Conservation (phyloP, 2,113 vertebrate genomes). For the Sciurus niger region DNA sequence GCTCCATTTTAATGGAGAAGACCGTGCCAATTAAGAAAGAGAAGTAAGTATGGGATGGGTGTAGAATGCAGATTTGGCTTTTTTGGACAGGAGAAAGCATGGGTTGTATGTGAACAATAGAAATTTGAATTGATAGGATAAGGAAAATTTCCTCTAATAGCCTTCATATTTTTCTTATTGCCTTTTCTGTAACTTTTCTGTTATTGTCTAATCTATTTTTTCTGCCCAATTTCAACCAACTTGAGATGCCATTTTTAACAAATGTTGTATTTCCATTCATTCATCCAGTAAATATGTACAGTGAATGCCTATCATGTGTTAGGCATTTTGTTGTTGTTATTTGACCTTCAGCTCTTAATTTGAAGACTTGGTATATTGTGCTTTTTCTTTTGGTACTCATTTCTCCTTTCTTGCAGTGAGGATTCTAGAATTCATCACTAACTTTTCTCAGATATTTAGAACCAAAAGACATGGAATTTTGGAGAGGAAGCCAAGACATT, state of each 20-base stretch:
- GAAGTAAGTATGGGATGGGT: background rate
- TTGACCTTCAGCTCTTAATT: background rate
- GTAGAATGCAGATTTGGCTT: background rate
- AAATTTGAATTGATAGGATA: background rate
- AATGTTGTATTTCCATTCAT: background rate
- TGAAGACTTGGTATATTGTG: background rate
- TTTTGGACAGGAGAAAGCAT: background rate
- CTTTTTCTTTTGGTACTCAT: background rate
- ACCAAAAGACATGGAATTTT: background rate
- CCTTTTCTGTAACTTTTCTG: background rate
- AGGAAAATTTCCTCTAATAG: background rate
- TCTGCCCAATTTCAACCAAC: background rate
- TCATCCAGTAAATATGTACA: background rate
- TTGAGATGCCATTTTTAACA: background rate
- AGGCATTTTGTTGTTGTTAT: background rate
- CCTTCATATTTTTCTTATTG: background rate
- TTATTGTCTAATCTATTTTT: background rate
- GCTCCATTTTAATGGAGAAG: background rate
- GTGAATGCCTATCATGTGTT: background rate
- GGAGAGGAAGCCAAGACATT: background rate
- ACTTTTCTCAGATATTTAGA: background rate
- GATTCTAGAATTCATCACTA: background rate
- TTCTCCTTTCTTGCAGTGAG: background rate
- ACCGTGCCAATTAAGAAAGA: background rate
- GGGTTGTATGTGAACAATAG: background rate